Evolutionary conservation across 2,113 vertebrate species (phyloP).

Genomic region (Halichoerus grypus): DNA sequence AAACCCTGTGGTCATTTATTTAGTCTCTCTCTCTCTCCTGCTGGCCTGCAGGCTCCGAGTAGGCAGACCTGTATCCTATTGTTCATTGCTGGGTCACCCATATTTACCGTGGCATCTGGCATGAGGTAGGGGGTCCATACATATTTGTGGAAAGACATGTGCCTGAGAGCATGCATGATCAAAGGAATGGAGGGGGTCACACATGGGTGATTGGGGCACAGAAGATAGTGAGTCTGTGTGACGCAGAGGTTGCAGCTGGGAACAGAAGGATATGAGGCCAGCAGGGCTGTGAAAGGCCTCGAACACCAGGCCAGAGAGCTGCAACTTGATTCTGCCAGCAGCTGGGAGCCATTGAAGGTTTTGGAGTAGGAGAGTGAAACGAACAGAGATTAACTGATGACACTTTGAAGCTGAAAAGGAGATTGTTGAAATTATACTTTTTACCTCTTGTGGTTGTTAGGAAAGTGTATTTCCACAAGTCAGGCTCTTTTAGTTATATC

Average conservation of each 20-base stretch:
- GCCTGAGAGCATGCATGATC: neutral
- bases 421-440: neutral
- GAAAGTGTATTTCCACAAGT: neutral
- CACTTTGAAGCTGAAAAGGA: conserved; percentile 40
- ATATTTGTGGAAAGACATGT: neutral
- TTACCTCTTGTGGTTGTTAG: neutral
- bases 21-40: neutral
- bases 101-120: neutral
- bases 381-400: neutral
- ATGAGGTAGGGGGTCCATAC: neutral
- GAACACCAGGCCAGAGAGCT: neutral
- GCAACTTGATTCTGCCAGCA: neutral
- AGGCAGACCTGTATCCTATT: neutral
- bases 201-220: neutral
- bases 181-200: neutral
- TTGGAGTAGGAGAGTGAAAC: neutral
- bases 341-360: neutral
- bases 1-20: neutral
- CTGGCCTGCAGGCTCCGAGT: neutral
- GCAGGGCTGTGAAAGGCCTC: neutral
- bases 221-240: neutral
- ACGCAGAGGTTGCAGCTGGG: neutral
- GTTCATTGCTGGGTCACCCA: neutral
- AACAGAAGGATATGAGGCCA: neutral
- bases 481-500: neutral